A percentile compares a stretch with the other conserved stretches of the same genome.
phyloP scores from a whole-genome alignment of 2,888 invertebrate species.

The Drosophila rellima region DNA sequence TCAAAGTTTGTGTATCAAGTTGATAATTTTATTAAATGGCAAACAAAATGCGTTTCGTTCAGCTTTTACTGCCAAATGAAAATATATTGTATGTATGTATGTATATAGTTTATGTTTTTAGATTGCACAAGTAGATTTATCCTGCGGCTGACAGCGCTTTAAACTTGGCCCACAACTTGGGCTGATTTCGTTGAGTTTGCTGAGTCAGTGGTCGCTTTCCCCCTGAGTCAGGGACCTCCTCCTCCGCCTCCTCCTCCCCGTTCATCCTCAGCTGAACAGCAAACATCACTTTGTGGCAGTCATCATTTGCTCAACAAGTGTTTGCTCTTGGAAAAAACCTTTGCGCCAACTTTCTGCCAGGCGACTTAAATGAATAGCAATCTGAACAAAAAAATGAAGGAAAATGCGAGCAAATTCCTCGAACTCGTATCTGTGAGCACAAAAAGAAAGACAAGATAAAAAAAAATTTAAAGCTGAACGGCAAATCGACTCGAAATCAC shows the following conservation, averaged over 20 bases:
- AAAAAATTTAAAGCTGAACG: slow-evolving; percentile 14
- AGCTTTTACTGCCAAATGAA: slow-evolving; percentile 40
- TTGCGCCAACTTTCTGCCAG: slow-evolving; percentile 58
- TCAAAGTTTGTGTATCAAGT: slow-evolving; percentile 65
- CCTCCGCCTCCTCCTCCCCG: too few relatives aligned
- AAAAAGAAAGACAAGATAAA: too few relatives aligned
- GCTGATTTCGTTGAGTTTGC: slow-evolving; percentile 33
- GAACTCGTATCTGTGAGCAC: neutral
- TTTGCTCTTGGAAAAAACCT: slow-evolving; percentile 73
- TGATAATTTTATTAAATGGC: slow-evolving; percentile 73
- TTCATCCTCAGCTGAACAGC: slow-evolving; percentile 52
- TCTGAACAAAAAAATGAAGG: slow-evolving; percentile 4
- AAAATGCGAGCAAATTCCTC: slow-evolving; percentile 10
- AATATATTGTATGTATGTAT: neutral
- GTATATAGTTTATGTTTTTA: neutral
- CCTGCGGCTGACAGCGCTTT: slow-evolving; percentile 48
- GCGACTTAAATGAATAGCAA: slow-evolving; percentile 62
- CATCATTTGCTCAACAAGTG: slow-evolving; percentile 79
- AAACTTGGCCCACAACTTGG: slow-evolving; percentile 48
- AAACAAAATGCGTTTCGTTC: slow-evolving; percentile 61
- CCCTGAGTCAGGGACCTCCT: neutral
- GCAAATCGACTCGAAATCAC: slow-evolving; percentile 45
- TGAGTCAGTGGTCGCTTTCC: slow-evolving; percentile 50
- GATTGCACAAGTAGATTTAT: slow-evolving; percentile 37
- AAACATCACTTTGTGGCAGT: slow-evolving; percentile 77